A percentile compares a stretch with the other conserved stretches of the same genome.
Conservation (phyloP, 2,113 vertebrate species). For the Seriola quinqueradiata region DNA sequence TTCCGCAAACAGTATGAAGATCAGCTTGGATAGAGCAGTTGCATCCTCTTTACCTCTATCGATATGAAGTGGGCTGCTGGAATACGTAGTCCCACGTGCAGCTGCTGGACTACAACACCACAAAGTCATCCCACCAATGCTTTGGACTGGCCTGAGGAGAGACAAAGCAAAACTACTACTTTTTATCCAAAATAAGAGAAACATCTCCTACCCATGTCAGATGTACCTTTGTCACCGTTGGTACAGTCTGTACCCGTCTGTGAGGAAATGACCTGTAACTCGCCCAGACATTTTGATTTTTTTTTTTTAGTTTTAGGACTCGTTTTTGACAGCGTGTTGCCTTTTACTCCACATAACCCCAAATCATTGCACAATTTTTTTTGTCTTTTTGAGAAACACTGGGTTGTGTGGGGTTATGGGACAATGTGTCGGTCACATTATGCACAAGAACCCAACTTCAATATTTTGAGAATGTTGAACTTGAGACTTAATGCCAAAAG, state of each 20-base stretch:
- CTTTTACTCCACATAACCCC: constrained; percentile 83
- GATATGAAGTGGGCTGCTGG: constrained; percentile 19
- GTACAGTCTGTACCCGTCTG: constrained; percentile 54
- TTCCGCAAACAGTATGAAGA: constrained; percentile 99
- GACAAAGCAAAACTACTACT: constrained; percentile 41
- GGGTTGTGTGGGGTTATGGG: constrained; percentile 81
- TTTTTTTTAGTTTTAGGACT: constrained; percentile 61
- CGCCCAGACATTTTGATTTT: constrained; percentile 53
- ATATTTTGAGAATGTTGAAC: constrained; percentile 81
- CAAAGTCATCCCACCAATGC: constrained; percentile 16
- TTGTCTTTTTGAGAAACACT: constrained; percentile 75
- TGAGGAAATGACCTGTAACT: constrained; percentile 59
- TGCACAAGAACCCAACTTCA: constrained; percentile 83
- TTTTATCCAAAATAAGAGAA: constrained; percentile 41
- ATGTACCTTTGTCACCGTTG: constrained; percentile 54
- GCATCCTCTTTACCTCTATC: constrained; percentile 37
- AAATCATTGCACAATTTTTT: constrained; percentile 83
- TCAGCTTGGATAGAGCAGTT: constrained; percentile 89
- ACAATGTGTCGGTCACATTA: constrained; percentile 77
- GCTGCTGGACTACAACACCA: constrained; percentile 47
- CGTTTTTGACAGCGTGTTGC: constrained; percentile 80
- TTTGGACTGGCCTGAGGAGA: constrained; percentile 41
- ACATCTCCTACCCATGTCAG: constrained; percentile 35
- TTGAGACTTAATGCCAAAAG: constrained; percentile 85
- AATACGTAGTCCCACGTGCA: constrained; percentile 36